These are phyloP conservation scores for Drosophila takahashii DNA, from an alignment of 1,140 invertebrate species.

Conservation along the genomic window DNA sequence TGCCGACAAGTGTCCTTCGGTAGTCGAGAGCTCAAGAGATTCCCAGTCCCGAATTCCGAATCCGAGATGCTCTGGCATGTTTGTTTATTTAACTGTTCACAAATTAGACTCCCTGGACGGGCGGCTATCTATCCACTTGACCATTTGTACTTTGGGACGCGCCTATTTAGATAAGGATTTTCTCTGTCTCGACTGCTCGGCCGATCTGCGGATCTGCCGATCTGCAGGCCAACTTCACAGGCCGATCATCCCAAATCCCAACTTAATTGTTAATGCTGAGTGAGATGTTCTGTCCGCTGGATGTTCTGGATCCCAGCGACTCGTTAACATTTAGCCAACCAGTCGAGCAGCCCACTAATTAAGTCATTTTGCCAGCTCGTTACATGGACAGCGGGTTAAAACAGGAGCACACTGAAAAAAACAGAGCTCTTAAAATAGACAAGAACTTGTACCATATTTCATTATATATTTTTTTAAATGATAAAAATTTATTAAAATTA, in stretches of 20 bases:
- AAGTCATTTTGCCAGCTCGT: slow-evolving; percentile 80
- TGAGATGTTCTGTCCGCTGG: slow-evolving; percentile 50
- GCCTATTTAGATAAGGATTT: slow-evolving; percentile 76
- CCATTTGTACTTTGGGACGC: slow-evolving; percentile 80
- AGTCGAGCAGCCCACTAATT: slow-evolving; percentile 57
- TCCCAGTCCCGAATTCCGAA: neutral
- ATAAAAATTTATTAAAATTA: no score
- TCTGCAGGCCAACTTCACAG: slow-evolving; percentile 5
- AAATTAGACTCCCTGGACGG: slow-evolving; percentile 68
- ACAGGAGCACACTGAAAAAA: slow-evolving; percentile 20
- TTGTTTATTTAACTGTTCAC: slow-evolving; percentile 83
- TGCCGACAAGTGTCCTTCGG: slow-evolving; percentile 55
- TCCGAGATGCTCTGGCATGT: slow-evolving; percentile 48
- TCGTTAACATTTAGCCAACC: slow-evolving; percentile 57
- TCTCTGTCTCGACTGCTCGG: slow-evolving; percentile 2
- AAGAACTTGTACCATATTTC: no score
- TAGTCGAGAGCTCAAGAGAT: neutral
- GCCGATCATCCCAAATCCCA: slow-evolving; percentile 35
- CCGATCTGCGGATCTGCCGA: neutral
- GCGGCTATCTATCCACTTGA: slow-evolving; percentile 66
- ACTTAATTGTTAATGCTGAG: slow-evolving; percentile 56
- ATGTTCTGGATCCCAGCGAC: slow-evolving; percentile 2
- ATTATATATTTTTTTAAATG: no score
- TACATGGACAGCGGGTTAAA: slow-evolving; percentile 46
- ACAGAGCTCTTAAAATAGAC: no score